Base-by-base conservation (phyloP, 2,888 invertebrate genomes). In the Quadroppia sp. region DNA sequence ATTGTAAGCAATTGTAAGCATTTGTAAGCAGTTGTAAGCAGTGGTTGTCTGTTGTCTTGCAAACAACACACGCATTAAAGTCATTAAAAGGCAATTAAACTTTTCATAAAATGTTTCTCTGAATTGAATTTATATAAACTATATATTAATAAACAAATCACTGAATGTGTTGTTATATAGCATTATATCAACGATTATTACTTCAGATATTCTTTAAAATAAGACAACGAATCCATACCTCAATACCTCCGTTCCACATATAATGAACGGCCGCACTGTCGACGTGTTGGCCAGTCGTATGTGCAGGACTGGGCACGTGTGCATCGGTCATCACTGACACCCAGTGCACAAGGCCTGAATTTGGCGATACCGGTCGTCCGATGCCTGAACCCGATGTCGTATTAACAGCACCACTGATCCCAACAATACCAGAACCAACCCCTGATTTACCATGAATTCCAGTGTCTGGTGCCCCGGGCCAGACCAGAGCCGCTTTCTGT, bases 301-400 rank as follows among this genome's bases (percentile, higher is more conserved):
- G 75, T 20, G 73, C 53, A 11, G 74, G 67, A 53, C 50, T 67
- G 9, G 48, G 81, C 74, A 83, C 81, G 83, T 92, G 93, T 89
- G 93, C 93, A 82, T 94, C 94, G 76, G 94, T 93, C 94, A 94
- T 94, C 81, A 94, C 93, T 82, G 93, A 92, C 92, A 94, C 93
- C 94, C 94, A 94, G 86, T 94, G 94, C 81, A 93, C 93, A 82
- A 93, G 87, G 72, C 79, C 80, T 59, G 79, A 77, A 53, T 78
- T 78, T 56, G 76, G 77, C 25, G 77, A 76, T 42, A 75, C 77
- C 20, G 76, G 74, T 15, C 77, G 76, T 11, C 74, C 74, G 7
- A 74, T 42, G 42, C 73, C 70, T 25, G 72, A 70, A 42, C 28
- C 70, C n/a, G 48, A 59, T 17, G 72, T 50, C 72, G 73, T 77